Evolutionary conservation across 2,113 vertebrate species (phyloP).

Genomic region (Eurystomus gularis): DNA sequence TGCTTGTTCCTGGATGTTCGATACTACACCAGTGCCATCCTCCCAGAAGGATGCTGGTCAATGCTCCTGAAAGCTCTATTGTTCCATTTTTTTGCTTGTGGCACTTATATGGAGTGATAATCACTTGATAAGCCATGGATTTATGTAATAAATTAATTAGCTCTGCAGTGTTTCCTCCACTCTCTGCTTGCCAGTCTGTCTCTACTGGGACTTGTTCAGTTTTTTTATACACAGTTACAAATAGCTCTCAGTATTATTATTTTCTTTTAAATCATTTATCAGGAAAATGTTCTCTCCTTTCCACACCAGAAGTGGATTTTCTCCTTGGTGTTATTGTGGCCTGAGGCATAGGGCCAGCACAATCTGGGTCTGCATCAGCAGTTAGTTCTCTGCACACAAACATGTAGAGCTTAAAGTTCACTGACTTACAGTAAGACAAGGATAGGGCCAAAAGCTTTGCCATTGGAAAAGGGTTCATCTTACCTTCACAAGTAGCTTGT

Average conservation of each 20-base stretch:
- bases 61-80: background rate
- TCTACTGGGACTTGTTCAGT: background rate
- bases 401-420: background rate
- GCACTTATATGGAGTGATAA: constrained; percentile 3
- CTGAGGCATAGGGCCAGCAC: background rate
- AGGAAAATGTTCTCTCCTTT: background rate
- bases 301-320: background rate
- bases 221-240: constrained; percentile 18
- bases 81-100: background rate
- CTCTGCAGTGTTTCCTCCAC: background rate
- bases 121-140: background rate
- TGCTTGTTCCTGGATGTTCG: background rate
- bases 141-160: constrained; percentile 55
- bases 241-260: background rate
- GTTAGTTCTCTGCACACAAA: background rate
- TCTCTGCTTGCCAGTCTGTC: constrained; percentile 7
- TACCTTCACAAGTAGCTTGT: background rate
- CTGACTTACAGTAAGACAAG: background rate
- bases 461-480: background rate
- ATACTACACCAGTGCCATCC: background rate
- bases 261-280: constrained; percentile 9
- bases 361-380: background rate
- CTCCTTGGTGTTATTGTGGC: background rate
- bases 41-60: background rate
- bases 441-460: background rate